Percentiles rank a stretch among this genome's conserved stretches.
phyloP scores from a whole-genome alignment of 2,113 vertebrate species.

The Toxotes jaculatrix region DNA sequence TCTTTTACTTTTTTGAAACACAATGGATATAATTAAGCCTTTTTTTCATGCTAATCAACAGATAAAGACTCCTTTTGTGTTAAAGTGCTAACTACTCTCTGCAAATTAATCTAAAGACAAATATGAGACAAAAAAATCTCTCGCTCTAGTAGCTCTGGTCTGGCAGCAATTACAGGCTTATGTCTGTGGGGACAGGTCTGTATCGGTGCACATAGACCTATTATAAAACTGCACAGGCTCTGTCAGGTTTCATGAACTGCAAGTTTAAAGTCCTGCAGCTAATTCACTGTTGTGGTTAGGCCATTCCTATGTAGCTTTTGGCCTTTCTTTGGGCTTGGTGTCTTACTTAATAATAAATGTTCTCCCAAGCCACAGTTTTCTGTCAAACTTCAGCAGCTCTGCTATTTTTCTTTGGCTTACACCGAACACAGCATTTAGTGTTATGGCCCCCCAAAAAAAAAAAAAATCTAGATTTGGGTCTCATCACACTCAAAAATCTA shows the following conservation, averaged over 20 bases:
- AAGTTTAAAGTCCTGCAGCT: neutral
- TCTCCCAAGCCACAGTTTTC: neutral
- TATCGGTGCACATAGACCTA: neutral
- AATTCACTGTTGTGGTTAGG: constrained; percentile 18
- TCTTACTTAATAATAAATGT: neutral
- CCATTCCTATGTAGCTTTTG: neutral
- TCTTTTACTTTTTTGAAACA: neutral
- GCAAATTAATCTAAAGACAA: neutral
- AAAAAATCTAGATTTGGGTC: constrained; percentile 26
- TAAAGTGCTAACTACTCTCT: neutral
- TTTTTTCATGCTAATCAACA: neutral
- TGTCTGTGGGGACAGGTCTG: neutral
- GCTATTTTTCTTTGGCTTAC: constrained; percentile 12
- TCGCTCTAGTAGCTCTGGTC: neutral
- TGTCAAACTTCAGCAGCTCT: neutral
- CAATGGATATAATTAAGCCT: neutral
- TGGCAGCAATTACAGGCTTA: neutral
- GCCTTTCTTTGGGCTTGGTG: neutral
- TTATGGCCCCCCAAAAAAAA: constrained; percentile 3
- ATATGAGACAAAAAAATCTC: neutral
- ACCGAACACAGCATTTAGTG: constrained; percentile 28
- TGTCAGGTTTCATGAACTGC: constrained; percentile 10
- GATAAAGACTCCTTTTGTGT: neutral
- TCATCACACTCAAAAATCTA: constrained; percentile 24
- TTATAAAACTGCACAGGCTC: neutral